These are phyloP conservation scores for Chiroxiphia lanceolata DNA, from an alignment of 2,797 vertebrate species.

Conservation along the genomic window DNA sequence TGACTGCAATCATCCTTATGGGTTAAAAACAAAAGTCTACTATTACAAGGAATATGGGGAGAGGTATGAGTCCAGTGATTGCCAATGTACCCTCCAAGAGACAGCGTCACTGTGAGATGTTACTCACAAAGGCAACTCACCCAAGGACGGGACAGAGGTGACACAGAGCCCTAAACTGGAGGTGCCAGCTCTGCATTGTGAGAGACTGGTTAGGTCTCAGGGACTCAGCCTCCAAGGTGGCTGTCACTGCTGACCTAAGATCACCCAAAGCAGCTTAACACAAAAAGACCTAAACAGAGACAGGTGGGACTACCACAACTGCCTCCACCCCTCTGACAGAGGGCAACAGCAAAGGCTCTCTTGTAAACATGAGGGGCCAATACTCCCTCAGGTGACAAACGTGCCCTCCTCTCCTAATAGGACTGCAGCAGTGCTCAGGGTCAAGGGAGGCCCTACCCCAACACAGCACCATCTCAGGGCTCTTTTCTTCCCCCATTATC, in stretches of 20 bases:
- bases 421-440: background rate
- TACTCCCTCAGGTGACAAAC: background rate
- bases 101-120: background rate
- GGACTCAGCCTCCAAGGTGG: background rate
- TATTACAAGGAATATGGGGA: background rate
- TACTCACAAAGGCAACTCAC: background rate
- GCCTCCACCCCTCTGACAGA: background rate
- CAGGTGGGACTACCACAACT: background rate
- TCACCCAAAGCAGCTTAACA: background rate
- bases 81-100: background rate
- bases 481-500: background rate
- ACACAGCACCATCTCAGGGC: background rate
- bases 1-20: background rate
- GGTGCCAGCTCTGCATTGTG: background rate
- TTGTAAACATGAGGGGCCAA: rapidly evolving
- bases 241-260: background rate
- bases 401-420: rapidly evolving
- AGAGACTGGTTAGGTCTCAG: background rate
- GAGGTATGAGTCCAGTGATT: rapidly evolving
- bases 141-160: background rate
- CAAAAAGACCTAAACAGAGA: background rate
- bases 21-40: background rate
- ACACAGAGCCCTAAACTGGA: background rate
- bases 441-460: background rate
- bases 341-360: background rate